Conservation (phyloP, 2,113 vertebrate species). For the Python bivittatus region DNA sequence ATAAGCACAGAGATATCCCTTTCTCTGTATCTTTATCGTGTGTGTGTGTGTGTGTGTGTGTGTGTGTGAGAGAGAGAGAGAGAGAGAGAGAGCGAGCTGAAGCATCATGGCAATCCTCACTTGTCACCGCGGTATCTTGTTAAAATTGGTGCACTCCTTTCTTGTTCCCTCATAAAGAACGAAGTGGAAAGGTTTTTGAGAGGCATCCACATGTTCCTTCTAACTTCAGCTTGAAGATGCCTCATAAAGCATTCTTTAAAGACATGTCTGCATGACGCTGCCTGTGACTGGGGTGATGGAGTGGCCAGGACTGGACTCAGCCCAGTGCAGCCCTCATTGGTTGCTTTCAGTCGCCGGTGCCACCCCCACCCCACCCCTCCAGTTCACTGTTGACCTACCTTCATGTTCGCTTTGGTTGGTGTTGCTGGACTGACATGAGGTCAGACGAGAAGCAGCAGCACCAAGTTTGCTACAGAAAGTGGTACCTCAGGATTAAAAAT, state of each 20-base stretch:
- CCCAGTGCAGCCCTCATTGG: neutral
- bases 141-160: neutral
- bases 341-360: neutral
- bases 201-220: neutral
- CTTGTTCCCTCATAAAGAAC: neutral
- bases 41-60: neutral
- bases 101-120: neutral
- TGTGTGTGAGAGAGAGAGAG: too few species aligned
- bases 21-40: neutral
- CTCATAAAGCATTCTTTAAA: neutral
- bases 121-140: neutral
- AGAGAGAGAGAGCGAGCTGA: neutral
- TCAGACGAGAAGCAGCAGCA: neutral
- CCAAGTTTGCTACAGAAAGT: neutral
- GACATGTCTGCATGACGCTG: neutral
- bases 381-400: neutral
- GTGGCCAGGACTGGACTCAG: neutral
- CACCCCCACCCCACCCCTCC: neutral
- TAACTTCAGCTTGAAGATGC: neutral
- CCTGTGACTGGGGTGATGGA: neutral
- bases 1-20: neutral
- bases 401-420: neutral
- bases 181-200: constrained; percentile 3
- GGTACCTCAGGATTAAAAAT: neutral
- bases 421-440: neutral